Conservation (phyloP, 30 jellyfish, hydroid and myxozoan species). For the Chrysaora quinquecirrha region DNA sequence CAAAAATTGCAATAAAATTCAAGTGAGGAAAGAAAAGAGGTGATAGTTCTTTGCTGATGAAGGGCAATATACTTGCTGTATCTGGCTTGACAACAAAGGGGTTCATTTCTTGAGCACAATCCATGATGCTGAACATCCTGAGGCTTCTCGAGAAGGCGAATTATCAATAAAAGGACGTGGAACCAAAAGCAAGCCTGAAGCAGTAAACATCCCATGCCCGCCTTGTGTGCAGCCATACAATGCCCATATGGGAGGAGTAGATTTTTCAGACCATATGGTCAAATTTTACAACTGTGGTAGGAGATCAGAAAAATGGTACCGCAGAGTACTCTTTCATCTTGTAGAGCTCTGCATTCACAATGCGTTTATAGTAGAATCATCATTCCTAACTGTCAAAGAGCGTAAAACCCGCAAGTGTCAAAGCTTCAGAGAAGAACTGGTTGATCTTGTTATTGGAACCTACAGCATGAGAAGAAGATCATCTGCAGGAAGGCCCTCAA, state of each 20-base stretch:
- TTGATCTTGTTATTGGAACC: constrained; percentile 8
- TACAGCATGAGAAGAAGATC: neutral
- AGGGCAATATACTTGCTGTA: constrained; percentile 9
- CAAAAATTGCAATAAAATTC: neutral
- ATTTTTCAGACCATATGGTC: neutral
- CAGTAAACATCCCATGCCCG: neutral
- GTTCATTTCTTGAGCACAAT: constrained; percentile 12
- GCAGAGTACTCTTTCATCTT: constrained; percentile 22
- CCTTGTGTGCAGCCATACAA: constrained; percentile 5
- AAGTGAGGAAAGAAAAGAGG: constrained; percentile 9
- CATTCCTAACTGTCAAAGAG: neutral
- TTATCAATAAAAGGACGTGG: neutral
- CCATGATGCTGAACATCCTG: constrained; percentile 15
- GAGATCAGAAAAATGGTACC: neutral
- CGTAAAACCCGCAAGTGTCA: constrained; percentile 17
- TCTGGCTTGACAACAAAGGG: constrained; percentile 10
- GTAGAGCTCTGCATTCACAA: constrained; percentile 15
- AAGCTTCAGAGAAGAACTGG: constrained; percentile 19
- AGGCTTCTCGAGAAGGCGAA: neutral
- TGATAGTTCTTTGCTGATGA: neutral
- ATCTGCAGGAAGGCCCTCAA: constrained; percentile 11
- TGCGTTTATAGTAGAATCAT: constrained; percentile 7
- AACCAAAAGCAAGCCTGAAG: neutral
- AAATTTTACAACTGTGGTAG: neutral
- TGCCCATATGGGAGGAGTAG: constrained; percentile 4